Conservation (phyloP, 2,113 vertebrate genomes). For the Heterocephalus glaber region DNA sequence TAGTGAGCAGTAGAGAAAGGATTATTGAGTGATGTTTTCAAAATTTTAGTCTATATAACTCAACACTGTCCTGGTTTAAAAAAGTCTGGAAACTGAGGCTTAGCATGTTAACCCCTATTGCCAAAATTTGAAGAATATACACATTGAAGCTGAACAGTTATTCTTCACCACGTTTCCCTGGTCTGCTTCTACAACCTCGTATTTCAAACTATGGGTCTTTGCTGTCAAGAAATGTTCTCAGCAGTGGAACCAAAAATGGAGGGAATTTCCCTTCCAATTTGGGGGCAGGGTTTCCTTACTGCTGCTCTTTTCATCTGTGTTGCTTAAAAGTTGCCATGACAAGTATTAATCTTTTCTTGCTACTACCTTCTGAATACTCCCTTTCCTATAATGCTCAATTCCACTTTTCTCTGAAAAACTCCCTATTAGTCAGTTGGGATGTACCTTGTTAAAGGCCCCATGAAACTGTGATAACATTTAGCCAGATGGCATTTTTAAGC, state of each 20-base stretch:
- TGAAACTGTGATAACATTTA: background rate
- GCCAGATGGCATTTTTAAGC: background rate
- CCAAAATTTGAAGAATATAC: background rate
- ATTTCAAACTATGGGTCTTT: background rate
- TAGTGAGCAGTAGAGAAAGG: background rate
- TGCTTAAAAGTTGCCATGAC: background rate
- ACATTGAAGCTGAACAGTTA: background rate
- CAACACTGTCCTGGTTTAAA: background rate
- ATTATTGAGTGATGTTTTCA: background rate
- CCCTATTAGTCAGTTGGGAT: background rate
- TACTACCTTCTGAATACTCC: background rate
- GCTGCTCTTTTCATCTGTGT: background rate
- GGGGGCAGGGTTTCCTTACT: background rate
- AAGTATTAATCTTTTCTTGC: background rate
- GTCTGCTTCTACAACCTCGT: background rate
- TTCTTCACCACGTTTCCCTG: background rate
- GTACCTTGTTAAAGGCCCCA: background rate
- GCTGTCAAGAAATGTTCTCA: background rate
- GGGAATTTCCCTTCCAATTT: background rate
- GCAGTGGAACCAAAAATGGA: background rate
- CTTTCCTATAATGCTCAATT: background rate
- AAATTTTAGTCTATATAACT: background rate
- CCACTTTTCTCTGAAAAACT: background rate
- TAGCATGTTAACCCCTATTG: background rate
- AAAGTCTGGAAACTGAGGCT: background rate